Base-by-base conservation (phyloP, 2,797 vertebrate genomes). In the Sebastiscus tertius region DNA sequence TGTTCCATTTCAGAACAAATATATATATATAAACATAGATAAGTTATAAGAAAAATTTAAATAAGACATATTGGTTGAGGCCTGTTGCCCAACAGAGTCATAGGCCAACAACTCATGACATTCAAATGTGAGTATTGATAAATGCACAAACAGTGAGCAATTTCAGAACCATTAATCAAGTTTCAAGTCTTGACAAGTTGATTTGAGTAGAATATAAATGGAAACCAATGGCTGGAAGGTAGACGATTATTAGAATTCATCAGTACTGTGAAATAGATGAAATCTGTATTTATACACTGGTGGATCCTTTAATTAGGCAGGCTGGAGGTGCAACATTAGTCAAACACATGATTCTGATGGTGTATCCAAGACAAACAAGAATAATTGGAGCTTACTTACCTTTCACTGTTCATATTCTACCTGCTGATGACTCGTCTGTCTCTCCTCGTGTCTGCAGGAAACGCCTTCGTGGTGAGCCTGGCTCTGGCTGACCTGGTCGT, bases 401-500 rank as follows among this genome's bases (percentile, higher is more conserved):
- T 66, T n/a, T 39, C 2, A 5, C 1, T 1, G 34, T 59, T 27
- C 22, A n/a, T 27, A 4, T 61, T 52, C 46, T 10, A 12, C 6
- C 16, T 16, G 24, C 33, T 73, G 9, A 36, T 33, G 8, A 20
- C 4, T 5, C 16, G 3, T 46, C 13, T 14, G 10, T 54, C 31
- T 27, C 6, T 9, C 16, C 12, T 64, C 14, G 7, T 8, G 6
- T 76, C 67, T 33, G 8, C 87, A 97, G 96, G 97, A 83, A 97
- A 97, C 33, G 96, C 96, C 87, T 97, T 97, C 10, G 96, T 97
- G 87, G 96, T 97, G 87, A 97, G 96, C 87, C 89, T 97, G 89
- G 97, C 97, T 2, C 73, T 97, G 6, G 97, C 97, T 2, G 97
- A 97, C 89, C 87, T 97, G 72, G 90, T 97, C 26, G 96, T 97